Percentiles rank a stretch among this genome's conserved stretches.
Evolutionary conservation across 2,797 vertebrate species (phyloP).

Genomic region (Pseudochirops corinnae): DNA sequence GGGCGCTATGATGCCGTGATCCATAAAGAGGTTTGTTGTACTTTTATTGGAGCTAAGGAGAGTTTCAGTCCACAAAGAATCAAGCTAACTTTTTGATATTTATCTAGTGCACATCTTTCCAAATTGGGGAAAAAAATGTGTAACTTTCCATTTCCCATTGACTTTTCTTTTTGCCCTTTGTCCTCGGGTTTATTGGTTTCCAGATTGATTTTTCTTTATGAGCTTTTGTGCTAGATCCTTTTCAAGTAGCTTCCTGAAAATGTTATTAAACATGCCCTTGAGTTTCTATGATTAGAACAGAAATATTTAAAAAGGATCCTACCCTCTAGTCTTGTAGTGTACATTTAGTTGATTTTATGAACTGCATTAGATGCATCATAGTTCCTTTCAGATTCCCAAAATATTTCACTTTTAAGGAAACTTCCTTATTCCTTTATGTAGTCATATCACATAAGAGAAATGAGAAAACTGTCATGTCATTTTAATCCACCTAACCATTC

Average conservation of each 20-base stretch:
- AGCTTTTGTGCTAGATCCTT: not conserved
- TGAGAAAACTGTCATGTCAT: not conserved
- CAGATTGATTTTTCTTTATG: conserved; percentile 3
- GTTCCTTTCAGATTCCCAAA: not conserved
- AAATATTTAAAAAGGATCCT: conserved; percentile 42
- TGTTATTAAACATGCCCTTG: conserved; percentile 26
- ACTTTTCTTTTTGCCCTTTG: conserved; percentile 25
- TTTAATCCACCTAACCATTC: not conserved
- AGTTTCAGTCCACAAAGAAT: conserved; percentile 9
- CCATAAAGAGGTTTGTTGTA: not conserved
- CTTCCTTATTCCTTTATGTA: not conserved
- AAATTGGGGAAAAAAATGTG: not conserved
- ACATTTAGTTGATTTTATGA: not conserved
- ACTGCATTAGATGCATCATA: not conserved
- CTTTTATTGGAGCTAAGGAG: not conserved
- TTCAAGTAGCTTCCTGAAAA: conserved; percentile 38
- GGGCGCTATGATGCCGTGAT: not conserved
- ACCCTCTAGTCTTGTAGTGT: not conserved
- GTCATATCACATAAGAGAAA: not conserved
- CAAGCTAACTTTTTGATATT: not conserved
- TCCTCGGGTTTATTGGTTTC: not conserved
- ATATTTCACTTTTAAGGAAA: not conserved
- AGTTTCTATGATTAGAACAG: conserved; percentile 38
- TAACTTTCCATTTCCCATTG: conserved; percentile 9
- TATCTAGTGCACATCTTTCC: not conserved